Percentiles rank a stretch among this genome's conserved stretches.
Evolutionary conservation across 2,113 vertebrate genomes (phyloP).

Genomic region (Alligator sinensis): DNA sequence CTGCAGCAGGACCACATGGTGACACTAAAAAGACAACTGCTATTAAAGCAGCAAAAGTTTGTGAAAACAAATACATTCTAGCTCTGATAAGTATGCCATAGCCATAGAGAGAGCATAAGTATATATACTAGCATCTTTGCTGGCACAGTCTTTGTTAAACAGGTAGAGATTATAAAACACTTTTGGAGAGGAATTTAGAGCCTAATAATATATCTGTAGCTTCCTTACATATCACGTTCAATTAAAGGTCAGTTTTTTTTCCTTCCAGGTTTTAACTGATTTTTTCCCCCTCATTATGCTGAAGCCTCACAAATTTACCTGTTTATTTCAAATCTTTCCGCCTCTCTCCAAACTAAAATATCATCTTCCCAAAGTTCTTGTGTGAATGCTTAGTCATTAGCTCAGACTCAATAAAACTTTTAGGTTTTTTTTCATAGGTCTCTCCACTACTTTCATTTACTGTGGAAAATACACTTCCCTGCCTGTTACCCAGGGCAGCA

Average conservation of each 20-base stretch:
- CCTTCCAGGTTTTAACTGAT: background rate
- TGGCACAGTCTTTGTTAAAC: background rate
- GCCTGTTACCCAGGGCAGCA: background rate
- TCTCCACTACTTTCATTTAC: accelerated
- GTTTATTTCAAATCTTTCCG: background rate
- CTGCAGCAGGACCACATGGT: background rate
- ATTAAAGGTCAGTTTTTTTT: background rate
- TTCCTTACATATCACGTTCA: background rate
- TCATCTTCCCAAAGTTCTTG: background rate
- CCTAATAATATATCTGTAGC: background rate
- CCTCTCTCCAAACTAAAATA: background rate
- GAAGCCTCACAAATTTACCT: background rate
- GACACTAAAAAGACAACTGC: background rate
- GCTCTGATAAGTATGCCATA: background rate
- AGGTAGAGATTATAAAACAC: background rate
- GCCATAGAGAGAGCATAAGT: background rate
- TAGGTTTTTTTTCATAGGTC: background rate
- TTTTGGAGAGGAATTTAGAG: background rate
- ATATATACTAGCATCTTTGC: background rate
- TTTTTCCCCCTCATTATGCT: background rate
- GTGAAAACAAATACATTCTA: background rate
- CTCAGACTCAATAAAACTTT: background rate
- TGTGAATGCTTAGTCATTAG: background rate
- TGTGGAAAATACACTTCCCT: background rate
- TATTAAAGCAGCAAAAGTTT: background rate